Conservation (phyloP, 2,888 invertebrate genomes). For the Schrankia costaestrigalis region DNA sequence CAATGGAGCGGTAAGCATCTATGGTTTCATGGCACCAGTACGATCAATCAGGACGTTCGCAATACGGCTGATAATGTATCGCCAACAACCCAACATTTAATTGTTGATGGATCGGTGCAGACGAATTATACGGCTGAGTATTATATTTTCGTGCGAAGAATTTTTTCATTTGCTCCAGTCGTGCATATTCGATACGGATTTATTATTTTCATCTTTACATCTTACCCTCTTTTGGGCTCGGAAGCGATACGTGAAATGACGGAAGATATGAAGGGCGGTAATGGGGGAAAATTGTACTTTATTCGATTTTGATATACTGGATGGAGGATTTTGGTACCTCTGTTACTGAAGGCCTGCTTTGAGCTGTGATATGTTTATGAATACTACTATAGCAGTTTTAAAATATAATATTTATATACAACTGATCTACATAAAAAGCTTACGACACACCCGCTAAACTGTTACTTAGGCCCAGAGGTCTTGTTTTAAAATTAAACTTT, state of each 20-base stretch:
- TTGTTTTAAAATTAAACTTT: too few relatives aligned
- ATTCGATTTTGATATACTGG: slow-evolving; percentile 79
- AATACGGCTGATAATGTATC: slow-evolving; percentile 70
- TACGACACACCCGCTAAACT: too few relatives aligned
- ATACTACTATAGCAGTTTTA: slow-evolving; percentile 20
- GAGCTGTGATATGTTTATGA: slow-evolving; percentile 35
- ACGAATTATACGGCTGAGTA: slow-evolving; percentile 56
- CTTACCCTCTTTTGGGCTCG: slow-evolving; percentile 72
- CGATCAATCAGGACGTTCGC: slow-evolving; percentile 72
- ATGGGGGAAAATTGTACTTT: slow-evolving; percentile 78
- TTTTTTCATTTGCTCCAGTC: slow-evolving; percentile 60
- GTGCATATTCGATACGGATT: slow-evolving; percentile 77
- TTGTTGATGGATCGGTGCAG: slow-evolving; percentile 72
- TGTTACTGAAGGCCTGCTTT: slow-evolving; percentile 57
- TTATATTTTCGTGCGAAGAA: slow-evolving; percentile 34
- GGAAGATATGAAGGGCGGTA: slow-evolving; percentile 77
- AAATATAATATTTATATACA: too few relatives aligned
- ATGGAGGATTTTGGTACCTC: slow-evolving; percentile 68
- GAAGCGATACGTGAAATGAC: slow-evolving; percentile 79
- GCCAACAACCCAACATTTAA: slow-evolving; percentile 72
- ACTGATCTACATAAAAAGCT: too few relatives aligned
- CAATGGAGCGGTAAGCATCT: slow-evolving; percentile 48
- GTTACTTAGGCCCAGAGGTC: too few relatives aligned
- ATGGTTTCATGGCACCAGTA: slow-evolving; percentile 56
- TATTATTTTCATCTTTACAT: slow-evolving; percentile 74